Base-by-base conservation (phyloP, 2,797 vertebrate species). In the Linurgus olivaceus region DNA sequence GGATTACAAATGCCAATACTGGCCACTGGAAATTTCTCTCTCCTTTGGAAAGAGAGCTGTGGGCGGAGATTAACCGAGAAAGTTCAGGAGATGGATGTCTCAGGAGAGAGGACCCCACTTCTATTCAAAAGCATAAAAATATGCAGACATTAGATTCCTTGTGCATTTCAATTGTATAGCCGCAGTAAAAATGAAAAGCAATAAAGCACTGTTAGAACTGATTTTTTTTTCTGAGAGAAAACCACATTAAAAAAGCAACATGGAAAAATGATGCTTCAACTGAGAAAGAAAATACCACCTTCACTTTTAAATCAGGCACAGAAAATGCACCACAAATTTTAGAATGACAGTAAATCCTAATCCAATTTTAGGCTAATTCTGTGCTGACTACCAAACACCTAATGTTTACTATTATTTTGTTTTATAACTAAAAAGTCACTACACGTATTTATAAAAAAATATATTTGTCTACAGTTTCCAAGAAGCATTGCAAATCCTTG, bases 21-120 rank as follows among this genome's bases (percentile, higher is more conserved):
- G 99, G 99, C 99, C 99, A 99, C 95, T 99, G 99, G 98, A 99
- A 99, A 97, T 99, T 99, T 93, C 99, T 98, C 97, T 99, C 99
- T 88, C 99, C 99, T 96, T 99, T 99, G 96, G 99, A 99, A 96
- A 99, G 99, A 77, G 99, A 99, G 97, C 99, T 99, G 78, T 99
- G 99, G 76, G 99, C 99, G 40, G 99, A 99, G 97, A 99, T 99
- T 88, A 99, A 98, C 78, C 99, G 98, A 80, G 99, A 99, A 61
- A 99, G 98, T 97, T 99, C 99, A 28, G 99, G 99, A 96, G 99
- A 99, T 42, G 99, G 99, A 98, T 99, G 99, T 89, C 99, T 98
- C 96, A 99, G 96, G 72, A 99, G 98, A 11, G 99, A 99, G 63
- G 99, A 99, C 68, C 99, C 99, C 95, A 99, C 99, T 98, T 99